Evolutionary conservation across 2,888 invertebrate genomes (phyloP).

Genomic region (Lasioglossum lativentre): DNA sequence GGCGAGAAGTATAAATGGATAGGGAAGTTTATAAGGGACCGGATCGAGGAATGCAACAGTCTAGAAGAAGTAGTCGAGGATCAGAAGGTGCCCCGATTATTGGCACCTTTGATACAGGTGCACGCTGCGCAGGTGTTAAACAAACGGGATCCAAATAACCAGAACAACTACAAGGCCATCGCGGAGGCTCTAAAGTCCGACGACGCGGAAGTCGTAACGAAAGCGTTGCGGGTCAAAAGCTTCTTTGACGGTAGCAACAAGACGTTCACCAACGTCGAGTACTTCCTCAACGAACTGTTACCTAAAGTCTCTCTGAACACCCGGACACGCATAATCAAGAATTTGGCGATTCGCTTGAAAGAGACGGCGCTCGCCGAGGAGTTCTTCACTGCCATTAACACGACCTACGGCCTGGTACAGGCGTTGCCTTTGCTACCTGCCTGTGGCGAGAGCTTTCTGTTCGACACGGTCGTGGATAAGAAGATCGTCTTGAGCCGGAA

Average conservation of each 20-base stretch:
- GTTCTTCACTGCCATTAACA: conserved; percentile 70
- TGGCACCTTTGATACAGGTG: conserved; percentile 71
- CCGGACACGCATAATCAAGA: conserved; percentile 73
- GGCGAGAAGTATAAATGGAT: conserved; percentile 74
- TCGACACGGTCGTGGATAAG: conserved; percentile 49
- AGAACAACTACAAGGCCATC: conserved; percentile 59
- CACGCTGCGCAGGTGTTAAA: conserved; percentile 73
- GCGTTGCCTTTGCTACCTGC: conserved; percentile 74
- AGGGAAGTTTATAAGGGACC: conserved; percentile 56
- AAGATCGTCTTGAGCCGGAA: conserved; percentile 60
- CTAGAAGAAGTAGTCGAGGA: conserved; percentile 18
- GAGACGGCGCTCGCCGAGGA: conserved; percentile 69
- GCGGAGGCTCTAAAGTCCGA: conserved; percentile 78
- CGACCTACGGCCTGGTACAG: conserved; percentile 68
- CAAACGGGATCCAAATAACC: conserved; percentile 10
- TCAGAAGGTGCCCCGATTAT: conserved; percentile 61
- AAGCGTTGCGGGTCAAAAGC: conserved; percentile 76
- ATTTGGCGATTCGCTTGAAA: conserved; percentile 69
- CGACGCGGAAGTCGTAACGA: conserved; percentile 72
- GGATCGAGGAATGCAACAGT: background rate
- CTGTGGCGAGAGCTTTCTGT: conserved; percentile 75
- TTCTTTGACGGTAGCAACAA: conserved; percentile 75
- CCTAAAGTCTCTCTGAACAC: conserved; percentile 74
- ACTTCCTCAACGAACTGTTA: conserved; percentile 74
- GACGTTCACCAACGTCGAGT: conserved; percentile 68